Percentiles rank a stretch among this genome's conserved stretches.
These are phyloP conservation scores for Podargus strigoides DNA, from an alignment of 2,797 vertebrate genomes.

Conservation along the genomic window DNA sequence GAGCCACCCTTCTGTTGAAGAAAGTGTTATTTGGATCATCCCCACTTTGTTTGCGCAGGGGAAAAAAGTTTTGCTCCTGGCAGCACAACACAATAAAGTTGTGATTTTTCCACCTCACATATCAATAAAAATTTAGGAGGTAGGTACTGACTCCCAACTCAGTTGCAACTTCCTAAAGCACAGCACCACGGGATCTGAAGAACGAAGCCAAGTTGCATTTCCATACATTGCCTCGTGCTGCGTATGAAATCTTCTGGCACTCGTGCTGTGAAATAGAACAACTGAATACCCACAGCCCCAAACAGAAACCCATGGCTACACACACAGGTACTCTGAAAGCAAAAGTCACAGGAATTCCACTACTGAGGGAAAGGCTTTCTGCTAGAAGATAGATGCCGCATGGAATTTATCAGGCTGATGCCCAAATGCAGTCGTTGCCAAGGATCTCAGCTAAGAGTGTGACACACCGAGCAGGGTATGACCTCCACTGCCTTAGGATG, in stretches of 20 bases:
- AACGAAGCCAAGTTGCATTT: background rate
- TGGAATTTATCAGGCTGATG: background rate
- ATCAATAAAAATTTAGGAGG: background rate
- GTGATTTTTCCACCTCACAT: background rate
- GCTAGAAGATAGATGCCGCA: background rate
- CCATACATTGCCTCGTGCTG: background rate
- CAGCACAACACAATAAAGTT: background rate
- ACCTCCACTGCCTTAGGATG: background rate
- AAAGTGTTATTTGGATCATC: background rate
- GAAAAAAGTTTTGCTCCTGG: background rate
- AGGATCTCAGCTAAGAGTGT: background rate
- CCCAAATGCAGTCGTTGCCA: background rate
- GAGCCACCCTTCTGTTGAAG: background rate
- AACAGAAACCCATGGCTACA: background rate
- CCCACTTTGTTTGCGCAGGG: background rate
- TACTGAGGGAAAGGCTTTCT: background rate
- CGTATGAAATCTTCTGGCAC: background rate
- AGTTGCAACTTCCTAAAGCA: background rate
- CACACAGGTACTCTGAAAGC: background rate
- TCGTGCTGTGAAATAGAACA: background rate
- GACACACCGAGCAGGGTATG: background rate
- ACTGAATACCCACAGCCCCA: background rate
- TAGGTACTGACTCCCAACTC: background rate
- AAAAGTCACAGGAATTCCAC: background rate
- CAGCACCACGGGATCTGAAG: background rate